Evolutionary conservation across 2,888 invertebrate species (phyloP).

Genomic region (Apotomis turbidana): DNA sequence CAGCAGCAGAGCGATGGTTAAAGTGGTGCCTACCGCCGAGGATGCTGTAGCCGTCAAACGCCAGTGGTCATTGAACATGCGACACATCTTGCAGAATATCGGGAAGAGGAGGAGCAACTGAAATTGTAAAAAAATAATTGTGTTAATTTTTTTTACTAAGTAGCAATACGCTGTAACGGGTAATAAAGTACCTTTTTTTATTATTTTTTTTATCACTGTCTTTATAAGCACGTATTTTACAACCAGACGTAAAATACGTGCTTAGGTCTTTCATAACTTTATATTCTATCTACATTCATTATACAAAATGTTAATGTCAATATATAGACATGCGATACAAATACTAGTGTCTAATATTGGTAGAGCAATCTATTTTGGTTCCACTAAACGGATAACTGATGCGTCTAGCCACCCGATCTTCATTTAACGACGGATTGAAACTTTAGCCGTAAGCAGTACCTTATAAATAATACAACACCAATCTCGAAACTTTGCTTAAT

Average conservation of each 20-base stretch:
- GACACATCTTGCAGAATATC: slow-evolving; percentile 72
- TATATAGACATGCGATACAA: too few species aligned
- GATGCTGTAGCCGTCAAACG: slow-evolving; percentile 69
- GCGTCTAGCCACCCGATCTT: slow-evolving; percentile 16
- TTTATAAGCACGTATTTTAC: too few species aligned
- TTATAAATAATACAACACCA: slow-evolving; percentile 18
- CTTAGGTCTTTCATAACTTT: too few species aligned
- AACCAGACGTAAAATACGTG: too few species aligned
- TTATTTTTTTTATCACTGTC: too few species aligned
- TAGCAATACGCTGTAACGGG: too few species aligned
- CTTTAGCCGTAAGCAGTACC: slow-evolving; percentile 8
- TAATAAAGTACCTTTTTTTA: too few species aligned
- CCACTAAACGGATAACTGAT: slow-evolving; percentile 15
- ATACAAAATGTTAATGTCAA: too few species aligned
- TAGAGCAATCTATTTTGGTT: slow-evolving; percentile 3
- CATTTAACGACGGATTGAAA: slow-evolving; percentile 16
- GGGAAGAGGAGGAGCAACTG: slow-evolving; percentile 76
- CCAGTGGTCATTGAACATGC: slow-evolving; percentile 73
- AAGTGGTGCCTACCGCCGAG: slow-evolving; percentile 71
- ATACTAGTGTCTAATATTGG: too few species aligned
- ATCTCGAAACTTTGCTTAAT: slow-evolving; percentile 15
- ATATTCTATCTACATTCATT: too few species aligned
- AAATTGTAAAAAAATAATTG: slow-evolving; percentile 39
- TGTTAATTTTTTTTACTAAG: too few species aligned
- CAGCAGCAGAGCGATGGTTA: slow-evolving; percentile 70